A percentile compares a stretch with the other conserved stretches of the same genome.
phyloP scores from a whole-genome alignment of 2,113 vertebrate genomes.

The Etia nguti region DNA sequence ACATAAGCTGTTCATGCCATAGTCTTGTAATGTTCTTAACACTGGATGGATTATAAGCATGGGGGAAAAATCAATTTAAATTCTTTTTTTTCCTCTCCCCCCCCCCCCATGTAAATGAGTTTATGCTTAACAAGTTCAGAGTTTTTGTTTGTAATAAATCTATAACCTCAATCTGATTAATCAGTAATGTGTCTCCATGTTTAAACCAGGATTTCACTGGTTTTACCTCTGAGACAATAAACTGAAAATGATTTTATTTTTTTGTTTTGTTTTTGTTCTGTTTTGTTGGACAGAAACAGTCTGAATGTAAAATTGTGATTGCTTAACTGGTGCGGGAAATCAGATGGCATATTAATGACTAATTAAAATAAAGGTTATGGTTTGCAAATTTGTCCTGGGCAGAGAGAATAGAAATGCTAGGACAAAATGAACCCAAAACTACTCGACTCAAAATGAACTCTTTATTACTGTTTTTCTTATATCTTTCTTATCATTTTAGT shows the following conservation, averaged over 20 bases:
- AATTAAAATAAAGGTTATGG: not conserved
- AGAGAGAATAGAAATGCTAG: not conserved
- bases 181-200: not conserved
- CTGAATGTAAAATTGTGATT: not conserved
- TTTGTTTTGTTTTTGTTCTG: not conserved
- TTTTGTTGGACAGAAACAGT: not conserved
- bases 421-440: not conserved
- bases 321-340: not conserved
- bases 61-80: not conserved
- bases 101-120: not conserved
- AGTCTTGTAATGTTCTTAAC: not conserved
- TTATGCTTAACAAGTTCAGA: not conserved
- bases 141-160: not conserved
- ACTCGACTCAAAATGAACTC: not conserved
- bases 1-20: not conserved
- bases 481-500: not conserved
- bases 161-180: not conserved
- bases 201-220: not conserved
- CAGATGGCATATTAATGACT: not conserved
- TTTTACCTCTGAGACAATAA: not conserved
- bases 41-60: not conserved
- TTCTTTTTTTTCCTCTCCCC: accelerated
- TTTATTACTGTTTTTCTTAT: not conserved
- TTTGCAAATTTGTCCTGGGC: not conserved
- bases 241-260: not conserved